These are phyloP conservation scores for Oxyruncus cristatus DNA, from an alignment of 2,113 vertebrate species.

Conservation along the genomic window DNA sequence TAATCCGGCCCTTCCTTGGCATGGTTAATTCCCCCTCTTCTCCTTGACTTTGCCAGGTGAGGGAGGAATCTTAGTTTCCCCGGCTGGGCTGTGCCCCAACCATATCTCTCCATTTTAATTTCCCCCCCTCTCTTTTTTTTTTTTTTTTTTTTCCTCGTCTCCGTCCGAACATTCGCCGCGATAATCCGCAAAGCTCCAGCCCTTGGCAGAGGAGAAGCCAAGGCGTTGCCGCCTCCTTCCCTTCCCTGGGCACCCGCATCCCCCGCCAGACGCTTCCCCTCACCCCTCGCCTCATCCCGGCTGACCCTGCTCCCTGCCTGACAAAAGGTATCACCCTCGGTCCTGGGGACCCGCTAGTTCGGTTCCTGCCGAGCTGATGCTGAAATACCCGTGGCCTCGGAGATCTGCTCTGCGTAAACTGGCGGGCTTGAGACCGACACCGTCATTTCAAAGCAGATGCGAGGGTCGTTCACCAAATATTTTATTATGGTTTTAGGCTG, in stretches of 20 bases:
- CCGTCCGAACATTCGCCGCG: background rate
- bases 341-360: background rate
- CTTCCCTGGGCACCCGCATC: background rate
- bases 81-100: background rate
- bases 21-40: background rate
- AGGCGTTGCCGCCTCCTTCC: background rate
- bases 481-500: slow-evolving; percentile 81
- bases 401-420: background rate
- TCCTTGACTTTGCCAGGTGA: background rate
- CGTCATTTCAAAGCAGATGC: slow-evolving; percentile 51
- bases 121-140: accelerated
- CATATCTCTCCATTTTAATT: background rate
- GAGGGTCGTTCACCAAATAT: slow-evolving; percentile 81
- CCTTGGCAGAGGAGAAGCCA: background rate
- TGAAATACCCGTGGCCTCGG: background rate
- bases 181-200: background rate
- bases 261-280: background rate
- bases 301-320: background rate
- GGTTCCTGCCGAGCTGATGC: background rate
- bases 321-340: background rate
- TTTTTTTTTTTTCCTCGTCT: accelerated
- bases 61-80: background rate
- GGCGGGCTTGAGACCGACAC: background rate
- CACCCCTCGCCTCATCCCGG: background rate
- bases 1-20: background rate